phyloP scores from a whole-genome alignment of 1,140 invertebrate genomes.

The Drosophila quadrilineata region DNA sequence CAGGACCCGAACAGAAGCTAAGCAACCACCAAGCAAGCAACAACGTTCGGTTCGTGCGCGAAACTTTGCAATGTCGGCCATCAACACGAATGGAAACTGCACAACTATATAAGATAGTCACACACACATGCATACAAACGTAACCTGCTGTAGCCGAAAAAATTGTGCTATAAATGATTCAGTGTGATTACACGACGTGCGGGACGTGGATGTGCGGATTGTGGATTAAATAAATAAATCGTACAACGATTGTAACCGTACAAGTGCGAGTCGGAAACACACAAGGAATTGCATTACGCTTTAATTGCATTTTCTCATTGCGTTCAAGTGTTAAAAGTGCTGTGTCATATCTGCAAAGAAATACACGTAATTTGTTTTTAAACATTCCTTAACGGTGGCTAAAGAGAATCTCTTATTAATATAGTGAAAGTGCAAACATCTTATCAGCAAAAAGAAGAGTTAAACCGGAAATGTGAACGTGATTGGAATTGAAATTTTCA shows the following conservation, averaged over 20 bases:
- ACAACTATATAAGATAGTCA: conserved; percentile 23
- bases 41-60: conserved; percentile 29
- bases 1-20: conserved; percentile 50
- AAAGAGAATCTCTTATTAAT: conserved; percentile 10
- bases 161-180: conserved; percentile 53
- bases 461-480: conserved; percentile 30
- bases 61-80: conserved; percentile 20
- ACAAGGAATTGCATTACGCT: conserved; percentile 60
- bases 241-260: conserved; percentile 32
- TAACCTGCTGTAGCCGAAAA: conserved; percentile 25
- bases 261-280: conserved; percentile 43
- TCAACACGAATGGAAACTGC: conserved; percentile 33
- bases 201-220: conserved; percentile 48
- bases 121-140: conserved; percentile 14
- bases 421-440: background rate
- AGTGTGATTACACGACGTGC: conserved; percentile 40
- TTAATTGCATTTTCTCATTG: conserved; percentile 35
- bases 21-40: conserved; percentile 53
- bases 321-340: conserved; percentile 10
- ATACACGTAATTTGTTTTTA: too few species aligned
- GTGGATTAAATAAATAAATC: conserved; percentile 12
- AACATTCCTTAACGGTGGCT: too few species aligned
- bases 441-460: too few species aligned
- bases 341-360: conserved; percentile 16
- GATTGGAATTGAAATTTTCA: conserved; percentile 40